Evolutionary conservation across 2,113 vertebrate genomes (phyloP).

Genomic region (Erythrolamprus reginae): DNA sequence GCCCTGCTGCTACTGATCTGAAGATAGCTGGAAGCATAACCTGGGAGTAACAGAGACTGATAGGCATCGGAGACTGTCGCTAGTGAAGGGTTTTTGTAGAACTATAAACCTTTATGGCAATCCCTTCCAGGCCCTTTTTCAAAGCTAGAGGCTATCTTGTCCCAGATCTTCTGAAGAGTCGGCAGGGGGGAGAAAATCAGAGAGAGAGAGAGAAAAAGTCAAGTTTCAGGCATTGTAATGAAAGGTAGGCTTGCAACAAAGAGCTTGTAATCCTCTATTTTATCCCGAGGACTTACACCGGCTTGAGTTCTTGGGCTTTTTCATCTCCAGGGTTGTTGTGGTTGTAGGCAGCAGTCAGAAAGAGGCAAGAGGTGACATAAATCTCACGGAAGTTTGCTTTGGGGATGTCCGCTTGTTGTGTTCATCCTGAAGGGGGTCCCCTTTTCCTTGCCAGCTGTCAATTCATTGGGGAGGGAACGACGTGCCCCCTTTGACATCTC

Average conservation of each 20-base stretch:
- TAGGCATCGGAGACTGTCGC: slow-evolving; percentile 4
- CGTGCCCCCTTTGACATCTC: background rate
- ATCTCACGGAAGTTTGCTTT: background rate
- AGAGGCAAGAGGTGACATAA: slow-evolving; percentile 17
- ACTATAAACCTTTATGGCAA: slow-evolving; percentile 48
- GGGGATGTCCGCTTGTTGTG: fast-evolving
- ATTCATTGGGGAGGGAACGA: background rate
- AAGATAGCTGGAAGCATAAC: slow-evolving; percentile 24
- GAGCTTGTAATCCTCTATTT: slow-evolving; percentile 1
- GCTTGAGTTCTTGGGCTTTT: slow-evolving; percentile 13
- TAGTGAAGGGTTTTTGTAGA: background rate
- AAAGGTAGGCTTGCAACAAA: slow-evolving; percentile 28
- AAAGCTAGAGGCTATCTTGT: slow-evolving; percentile 41
- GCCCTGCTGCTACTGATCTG: slow-evolving; percentile 32
- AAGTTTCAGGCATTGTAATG: slow-evolving; percentile 5
- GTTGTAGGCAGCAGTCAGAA: background rate
- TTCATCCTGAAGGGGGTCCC: fast-evolving
- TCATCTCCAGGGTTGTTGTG: background rate
- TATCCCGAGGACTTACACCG: slow-evolving; percentile 17
- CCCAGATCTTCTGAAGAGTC: slow-evolving; percentile 41
- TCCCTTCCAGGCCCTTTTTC: slow-evolving; percentile 10
- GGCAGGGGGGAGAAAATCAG: background rate
- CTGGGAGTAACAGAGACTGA: background rate
- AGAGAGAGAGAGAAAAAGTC: background rate
- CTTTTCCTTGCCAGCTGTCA: background rate